Conservation (phyloP, 1,140 invertebrate species). For the Rhysida immarginata region DNA sequence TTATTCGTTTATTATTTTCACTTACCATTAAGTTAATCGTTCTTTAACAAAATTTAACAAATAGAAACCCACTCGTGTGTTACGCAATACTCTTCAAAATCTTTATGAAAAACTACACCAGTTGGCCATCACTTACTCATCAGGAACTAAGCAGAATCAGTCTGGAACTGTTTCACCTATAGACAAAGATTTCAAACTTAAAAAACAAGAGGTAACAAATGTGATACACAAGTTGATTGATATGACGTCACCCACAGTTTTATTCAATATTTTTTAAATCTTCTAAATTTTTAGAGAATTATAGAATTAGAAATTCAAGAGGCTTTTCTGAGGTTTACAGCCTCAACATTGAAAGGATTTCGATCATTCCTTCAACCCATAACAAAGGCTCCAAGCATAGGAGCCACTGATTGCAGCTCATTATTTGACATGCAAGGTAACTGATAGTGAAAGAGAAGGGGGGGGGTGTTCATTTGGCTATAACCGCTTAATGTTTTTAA, state of each 20-base stretch:
- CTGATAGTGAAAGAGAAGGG: no score
- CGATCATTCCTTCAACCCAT: slow-evolving; percentile 80
- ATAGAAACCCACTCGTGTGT: slow-evolving; percentile 52
- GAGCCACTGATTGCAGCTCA: slow-evolving; percentile 84
- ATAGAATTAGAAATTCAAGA: slow-evolving; percentile 91
- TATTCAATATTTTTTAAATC: slow-evolving; percentile 9
- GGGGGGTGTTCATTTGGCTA: no score
- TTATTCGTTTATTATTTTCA: no score
- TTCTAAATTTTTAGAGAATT: slow-evolving; percentile 39
- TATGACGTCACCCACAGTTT: not conserved
- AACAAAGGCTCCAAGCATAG: slow-evolving; percentile 78
- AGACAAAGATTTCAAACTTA: slow-evolving; percentile 54
- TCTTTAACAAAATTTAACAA: slow-evolving; percentile 10
- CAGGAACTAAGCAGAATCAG: slow-evolving; percentile 38
- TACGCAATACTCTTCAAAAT: slow-evolving; percentile 54
- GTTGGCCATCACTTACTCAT: slow-evolving; percentile 17
- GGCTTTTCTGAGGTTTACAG: slow-evolving; percentile 92
- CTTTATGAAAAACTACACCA: slow-evolving; percentile 37
- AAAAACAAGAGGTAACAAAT: slow-evolving; percentile 43
- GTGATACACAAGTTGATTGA: not conserved
- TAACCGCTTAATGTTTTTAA: no score
- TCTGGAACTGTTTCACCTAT: slow-evolving; percentile 31
- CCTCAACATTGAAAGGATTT: slow-evolving; percentile 81
- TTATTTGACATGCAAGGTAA: slow-evolving; percentile 87
- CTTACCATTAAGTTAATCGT: not conserved